phyloP scores from a whole-genome alignment of 2,888 invertebrate genomes.

The Monoplex corrugatus region DNA sequence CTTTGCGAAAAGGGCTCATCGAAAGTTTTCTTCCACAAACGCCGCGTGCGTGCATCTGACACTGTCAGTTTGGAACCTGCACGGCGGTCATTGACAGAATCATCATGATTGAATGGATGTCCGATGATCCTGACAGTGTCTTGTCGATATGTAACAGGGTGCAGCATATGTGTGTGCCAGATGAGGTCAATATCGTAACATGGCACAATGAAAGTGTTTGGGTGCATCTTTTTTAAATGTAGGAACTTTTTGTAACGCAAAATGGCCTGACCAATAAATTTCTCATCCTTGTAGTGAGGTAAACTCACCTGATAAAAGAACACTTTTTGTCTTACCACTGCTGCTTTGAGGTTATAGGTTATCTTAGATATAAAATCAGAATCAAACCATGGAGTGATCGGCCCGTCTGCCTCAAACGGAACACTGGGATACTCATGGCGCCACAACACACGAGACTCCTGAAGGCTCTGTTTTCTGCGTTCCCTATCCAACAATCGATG shows the following conservation, averaged over 20 bases:
- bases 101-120: conserved; percentile 82
- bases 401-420: conserved; percentile 63
- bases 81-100: conserved; percentile 82
- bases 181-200: conserved; percentile 83
- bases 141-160: conserved; percentile 72
- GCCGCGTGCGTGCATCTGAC: conserved; percentile 81
- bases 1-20: conserved; percentile 80
- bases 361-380: conserved; percentile 55
- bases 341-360: conserved; percentile 80
- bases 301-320: conserved; percentile 80
- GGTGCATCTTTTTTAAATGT: conserved; percentile 80
- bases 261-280: conserved; percentile 80
- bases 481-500: conserved; percentile 78
- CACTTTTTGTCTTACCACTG: conserved; percentile 81
- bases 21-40: conserved; percentile 81
- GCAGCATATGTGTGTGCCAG: conserved; percentile 83
- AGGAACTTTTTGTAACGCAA: conserved; percentile 81
- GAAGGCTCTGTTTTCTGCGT: conserved; percentile 71
- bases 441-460: conserved; percentile 68
- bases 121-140: conserved; percentile 68
- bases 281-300: conserved; percentile 82
- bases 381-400: conserved; percentile 48
- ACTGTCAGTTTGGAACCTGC: conserved; percentile 80
- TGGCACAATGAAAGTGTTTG: conserved; percentile 82
- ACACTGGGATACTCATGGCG: conserved; percentile 67